These are phyloP conservation scores for Azemiops feae DNA, from an alignment of 2,113 vertebrate genomes.

Conservation along the genomic window DNA sequence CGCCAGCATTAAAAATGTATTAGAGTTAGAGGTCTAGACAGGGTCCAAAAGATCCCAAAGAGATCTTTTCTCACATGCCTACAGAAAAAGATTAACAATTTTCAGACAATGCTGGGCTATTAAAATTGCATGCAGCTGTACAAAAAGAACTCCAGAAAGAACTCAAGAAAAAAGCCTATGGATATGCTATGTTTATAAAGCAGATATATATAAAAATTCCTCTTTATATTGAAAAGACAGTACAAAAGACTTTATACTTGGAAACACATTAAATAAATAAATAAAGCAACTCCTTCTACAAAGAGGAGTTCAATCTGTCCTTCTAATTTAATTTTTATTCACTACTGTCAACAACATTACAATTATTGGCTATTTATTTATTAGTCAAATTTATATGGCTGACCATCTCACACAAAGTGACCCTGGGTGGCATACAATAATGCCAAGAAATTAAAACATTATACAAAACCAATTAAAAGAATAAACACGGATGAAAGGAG, in stretches of 20 bases:
- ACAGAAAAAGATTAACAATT: background rate
- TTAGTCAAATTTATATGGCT: background rate
- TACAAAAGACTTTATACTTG: background rate
- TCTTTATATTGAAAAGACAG: background rate
- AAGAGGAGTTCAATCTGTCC: background rate
- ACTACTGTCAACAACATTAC: background rate
- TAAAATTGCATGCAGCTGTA: background rate
- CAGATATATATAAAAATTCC: background rate
- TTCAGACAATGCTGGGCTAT: background rate
- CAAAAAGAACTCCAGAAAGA: background rate
- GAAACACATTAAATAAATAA: background rate
- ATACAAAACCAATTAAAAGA: background rate
- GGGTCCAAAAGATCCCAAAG: background rate
- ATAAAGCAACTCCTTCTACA: background rate
- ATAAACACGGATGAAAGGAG: background rate
- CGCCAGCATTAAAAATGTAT: background rate
- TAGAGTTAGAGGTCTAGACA: background rate
- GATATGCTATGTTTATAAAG: background rate
- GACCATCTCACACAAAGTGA: background rate
- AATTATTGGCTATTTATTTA: background rate
- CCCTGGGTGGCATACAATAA: background rate
- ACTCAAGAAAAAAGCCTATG: background rate
- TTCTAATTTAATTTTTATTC: background rate
- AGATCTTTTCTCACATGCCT: background rate
- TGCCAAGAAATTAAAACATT: background rate